Conservation (phyloP, 2,888 invertebrate genomes). For the Exocentrus adspersus region DNA sequence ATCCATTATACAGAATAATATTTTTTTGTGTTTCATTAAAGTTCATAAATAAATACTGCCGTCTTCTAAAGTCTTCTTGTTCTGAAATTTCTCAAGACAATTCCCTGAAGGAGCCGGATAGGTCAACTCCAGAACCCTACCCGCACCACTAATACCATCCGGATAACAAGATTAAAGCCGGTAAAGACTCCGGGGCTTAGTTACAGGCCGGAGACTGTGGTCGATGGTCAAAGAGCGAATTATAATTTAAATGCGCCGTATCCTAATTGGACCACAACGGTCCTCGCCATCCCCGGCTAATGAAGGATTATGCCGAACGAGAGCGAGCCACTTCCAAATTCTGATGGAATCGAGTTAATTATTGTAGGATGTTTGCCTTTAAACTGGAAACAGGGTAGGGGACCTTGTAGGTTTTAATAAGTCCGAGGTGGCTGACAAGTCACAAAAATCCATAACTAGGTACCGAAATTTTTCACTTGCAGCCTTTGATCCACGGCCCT, state of each 20-base stretch:
- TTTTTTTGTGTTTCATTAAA: too few species aligned
- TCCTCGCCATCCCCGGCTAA: constrained; percentile 40
- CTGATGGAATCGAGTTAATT: constrained; percentile 23
- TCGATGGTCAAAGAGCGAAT: constrained; percentile 43
- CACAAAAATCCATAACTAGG: too few species aligned
- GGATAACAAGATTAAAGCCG: constrained; percentile 22
- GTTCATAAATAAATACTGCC: too few species aligned
- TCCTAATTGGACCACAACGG: constrained; percentile 47
- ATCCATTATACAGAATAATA: too few species aligned
- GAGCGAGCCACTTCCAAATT: constrained; percentile 9
- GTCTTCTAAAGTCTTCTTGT: too few species aligned
- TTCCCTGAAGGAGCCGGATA: neutral
- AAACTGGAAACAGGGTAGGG: neutral
- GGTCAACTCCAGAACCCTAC: neutral
- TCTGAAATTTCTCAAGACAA: neutral
- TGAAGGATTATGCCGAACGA: constrained; percentile 36
- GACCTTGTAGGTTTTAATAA: too few species aligned
- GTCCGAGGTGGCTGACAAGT: too few species aligned
- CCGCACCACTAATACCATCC: neutral
- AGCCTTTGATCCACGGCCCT: too few species aligned
- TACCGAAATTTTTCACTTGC: too few species aligned
- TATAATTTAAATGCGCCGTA: constrained; percentile 44
- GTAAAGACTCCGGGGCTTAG: constrained; percentile 18
- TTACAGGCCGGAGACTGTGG: constrained; percentile 21
- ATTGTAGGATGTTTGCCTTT: constrained; percentile 10